Evolutionary conservation across 1,140 invertebrate species (phyloP).

Genomic region (Holotrichia oblita): DNA sequence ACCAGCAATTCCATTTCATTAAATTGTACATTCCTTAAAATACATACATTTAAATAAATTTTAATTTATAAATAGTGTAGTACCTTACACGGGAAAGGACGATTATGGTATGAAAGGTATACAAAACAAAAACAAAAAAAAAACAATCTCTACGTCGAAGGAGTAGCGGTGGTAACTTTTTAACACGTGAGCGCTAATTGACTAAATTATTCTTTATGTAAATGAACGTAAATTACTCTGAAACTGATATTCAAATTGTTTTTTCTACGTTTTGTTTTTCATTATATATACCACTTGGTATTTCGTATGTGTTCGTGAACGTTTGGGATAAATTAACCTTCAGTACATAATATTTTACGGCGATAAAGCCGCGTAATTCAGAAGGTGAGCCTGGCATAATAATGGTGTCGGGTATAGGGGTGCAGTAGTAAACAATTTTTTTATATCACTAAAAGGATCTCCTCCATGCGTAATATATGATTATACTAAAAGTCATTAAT

Average conservation of each 20-base stretch:
- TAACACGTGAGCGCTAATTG: conserved; percentile 6
- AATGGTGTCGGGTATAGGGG: too few relatives aligned
- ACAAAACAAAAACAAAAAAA: too few relatives aligned
- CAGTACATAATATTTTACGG: too few relatives aligned
- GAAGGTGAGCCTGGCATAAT: too few relatives aligned
- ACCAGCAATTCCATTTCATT: conserved; percentile 7
- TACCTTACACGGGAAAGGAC: neutral
- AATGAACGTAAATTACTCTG: neutral
- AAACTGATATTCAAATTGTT: neutral
- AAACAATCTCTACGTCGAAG: conserved; percentile 12
- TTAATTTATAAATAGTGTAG: neutral
- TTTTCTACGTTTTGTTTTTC: neutral
- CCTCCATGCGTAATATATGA: too few relatives aligned
- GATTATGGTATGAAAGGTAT: neutral
- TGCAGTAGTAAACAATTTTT: too few relatives aligned
- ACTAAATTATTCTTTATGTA: conserved; percentile 4
- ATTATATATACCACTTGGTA: neutral
- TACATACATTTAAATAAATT: conserved; percentile 14
- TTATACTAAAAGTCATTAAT: too few relatives aligned
- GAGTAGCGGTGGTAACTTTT: conserved; percentile 11
- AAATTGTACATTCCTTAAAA: conserved; percentile 8
- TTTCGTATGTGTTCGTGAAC: neutral
- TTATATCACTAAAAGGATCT: too few relatives aligned
- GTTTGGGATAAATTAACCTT: too few relatives aligned
- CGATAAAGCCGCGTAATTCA: too few relatives aligned